These are phyloP conservation scores for Ennomos erosarius DNA, from an alignment of 2,888 invertebrate species.

Conservation along the genomic window DNA sequence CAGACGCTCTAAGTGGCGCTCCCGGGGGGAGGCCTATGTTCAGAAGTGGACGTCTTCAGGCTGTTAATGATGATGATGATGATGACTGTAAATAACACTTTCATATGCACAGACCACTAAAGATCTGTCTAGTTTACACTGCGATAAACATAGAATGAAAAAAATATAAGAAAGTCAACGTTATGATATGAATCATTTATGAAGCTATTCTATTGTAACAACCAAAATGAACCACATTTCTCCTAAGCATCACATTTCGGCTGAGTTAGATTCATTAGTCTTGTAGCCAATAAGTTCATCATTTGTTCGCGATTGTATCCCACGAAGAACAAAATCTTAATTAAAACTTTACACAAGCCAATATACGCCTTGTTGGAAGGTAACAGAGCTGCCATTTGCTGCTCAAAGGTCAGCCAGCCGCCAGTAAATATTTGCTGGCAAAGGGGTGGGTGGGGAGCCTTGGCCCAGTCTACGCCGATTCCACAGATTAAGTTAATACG, in stretches of 20 bases:
- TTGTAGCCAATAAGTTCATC: constrained; percentile 20
- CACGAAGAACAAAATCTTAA: constrained; percentile 36
- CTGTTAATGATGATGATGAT: too few relatives aligned
- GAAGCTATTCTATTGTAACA: too few relatives aligned
- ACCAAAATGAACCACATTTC: too few relatives aligned
- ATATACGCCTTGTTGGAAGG: constrained; percentile 42
- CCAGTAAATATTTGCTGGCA: constrained; percentile 56
- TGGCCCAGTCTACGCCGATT: constrained; percentile 41
- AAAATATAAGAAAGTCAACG: neutral
- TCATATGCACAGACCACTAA: too few relatives aligned
- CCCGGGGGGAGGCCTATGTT: too few relatives aligned
- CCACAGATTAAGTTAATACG: too few relatives aligned
- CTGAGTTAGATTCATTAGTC: constrained; percentile 24
- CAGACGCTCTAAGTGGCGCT: too few relatives aligned
- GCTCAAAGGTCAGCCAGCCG: constrained; percentile 3
- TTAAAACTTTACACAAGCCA: constrained; percentile 45
- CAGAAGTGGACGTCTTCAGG: too few relatives aligned
- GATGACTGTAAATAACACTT: too few relatives aligned
- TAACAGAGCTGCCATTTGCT: constrained; percentile 43
- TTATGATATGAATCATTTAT: neutral
- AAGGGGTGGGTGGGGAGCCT: constrained; percentile 38
- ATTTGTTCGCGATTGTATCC: constrained; percentile 13
- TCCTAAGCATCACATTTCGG: constrained; percentile 6
- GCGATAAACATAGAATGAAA: too few relatives aligned
- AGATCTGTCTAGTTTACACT: too few relatives aligned